These are phyloP conservation scores for Anoncus sp. DNA, from an alignment of 2,888 invertebrate genomes.

Conservation along the genomic window DNA sequence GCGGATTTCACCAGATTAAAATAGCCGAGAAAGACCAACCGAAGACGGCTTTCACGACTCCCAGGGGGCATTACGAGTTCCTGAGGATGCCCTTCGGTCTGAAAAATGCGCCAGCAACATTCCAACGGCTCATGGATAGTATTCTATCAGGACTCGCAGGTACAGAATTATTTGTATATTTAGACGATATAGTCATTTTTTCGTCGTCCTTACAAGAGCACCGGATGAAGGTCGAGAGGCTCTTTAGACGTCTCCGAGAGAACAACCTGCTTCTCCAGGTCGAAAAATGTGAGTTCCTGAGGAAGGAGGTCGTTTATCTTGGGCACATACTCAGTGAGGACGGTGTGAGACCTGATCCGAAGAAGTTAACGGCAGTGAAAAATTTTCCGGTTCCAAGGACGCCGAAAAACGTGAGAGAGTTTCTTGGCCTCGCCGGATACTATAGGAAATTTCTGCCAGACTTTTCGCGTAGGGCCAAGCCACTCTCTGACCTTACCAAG, in stretches of 20 bases:
- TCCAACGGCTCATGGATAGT: conserved; percentile 17
- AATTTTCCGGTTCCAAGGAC: conserved; percentile 62
- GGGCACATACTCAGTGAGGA: conserved; percentile 55
- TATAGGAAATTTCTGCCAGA: conserved; percentile 62
- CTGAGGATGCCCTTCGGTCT: conserved; percentile 7
- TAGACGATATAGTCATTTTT: conserved; percentile 11
- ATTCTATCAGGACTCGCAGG: conserved; percentile 3
- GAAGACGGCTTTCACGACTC: conserved; percentile 50
- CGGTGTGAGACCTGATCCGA: conserved; percentile 60
- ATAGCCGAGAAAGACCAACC: conserved; percentile 26
- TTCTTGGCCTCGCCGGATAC: conserved; percentile 65
- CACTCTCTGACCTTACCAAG: conserved; percentile 22
- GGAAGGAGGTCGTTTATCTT: conserved; percentile 43
- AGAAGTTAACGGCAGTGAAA: conserved; percentile 41
- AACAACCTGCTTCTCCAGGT: not conserved
- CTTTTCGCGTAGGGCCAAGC: conserved; percentile 10
- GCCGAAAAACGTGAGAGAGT: conserved; percentile 62
- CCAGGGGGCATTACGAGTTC: conserved; percentile 20
- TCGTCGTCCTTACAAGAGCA: not conserved
- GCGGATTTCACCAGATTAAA: conserved; percentile 68
- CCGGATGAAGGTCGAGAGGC: not conserved
- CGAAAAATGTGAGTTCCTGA: not conserved
- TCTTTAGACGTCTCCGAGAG: not conserved
- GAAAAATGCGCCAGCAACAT: conserved; percentile 23
- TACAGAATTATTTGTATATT: conserved; percentile 22